These are phyloP conservation scores for Mesopsocus fuscifrons DNA, from an alignment of 2,888 invertebrate genomes.

Conservation along the genomic window DNA sequence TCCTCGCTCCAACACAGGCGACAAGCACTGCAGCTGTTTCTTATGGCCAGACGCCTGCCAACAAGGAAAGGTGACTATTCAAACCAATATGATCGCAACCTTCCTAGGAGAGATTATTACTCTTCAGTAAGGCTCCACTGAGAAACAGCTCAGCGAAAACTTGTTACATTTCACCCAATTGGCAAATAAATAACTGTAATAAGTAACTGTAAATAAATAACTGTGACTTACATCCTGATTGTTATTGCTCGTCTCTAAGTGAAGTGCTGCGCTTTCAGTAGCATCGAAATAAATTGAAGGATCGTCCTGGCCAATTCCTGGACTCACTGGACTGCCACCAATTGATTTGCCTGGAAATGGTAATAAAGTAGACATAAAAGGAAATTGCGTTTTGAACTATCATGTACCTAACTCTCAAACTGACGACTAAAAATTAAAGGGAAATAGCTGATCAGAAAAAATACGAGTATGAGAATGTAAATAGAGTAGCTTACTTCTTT, in stretches of 20 bases:
- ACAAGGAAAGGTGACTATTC: slow-evolving; percentile 1
- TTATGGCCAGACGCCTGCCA: slow-evolving; percentile 8
- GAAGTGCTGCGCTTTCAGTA: slow-evolving; percentile 32
- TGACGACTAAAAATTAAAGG: too few species aligned
- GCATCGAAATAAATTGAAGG: slow-evolving; percentile 66
- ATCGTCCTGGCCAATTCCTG: slow-evolving; percentile 45
- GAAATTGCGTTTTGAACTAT: too few species aligned
- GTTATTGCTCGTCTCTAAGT: slow-evolving; percentile 20
- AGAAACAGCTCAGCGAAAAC: too few species aligned
- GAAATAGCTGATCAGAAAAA: too few species aligned
- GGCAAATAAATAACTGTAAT: too few species aligned
- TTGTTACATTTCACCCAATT: too few species aligned
- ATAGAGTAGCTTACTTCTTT: slow-evolving; percentile 11
- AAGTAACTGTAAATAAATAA: too few species aligned
- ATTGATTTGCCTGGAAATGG: slow-evolving; percentile 21
- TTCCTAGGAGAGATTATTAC: too few species aligned
- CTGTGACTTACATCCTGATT: slow-evolving; percentile 15
- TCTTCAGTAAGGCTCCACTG: too few species aligned
- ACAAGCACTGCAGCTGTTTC: slow-evolving; percentile 12
- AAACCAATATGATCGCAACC: not conserved
- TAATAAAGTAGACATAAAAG: slow-evolving; percentile 10
- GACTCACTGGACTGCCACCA: slow-evolving; percentile 26
- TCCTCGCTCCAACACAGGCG: slow-evolving; percentile 14
- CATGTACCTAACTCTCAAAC: too few species aligned
- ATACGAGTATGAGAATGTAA: too few species aligned